Evolutionary conservation across 2,888 invertebrate genomes (phyloP), one percentile per base, ranked within the genome.

Genomic region (Agonopterix alstromeriana): DNA sequence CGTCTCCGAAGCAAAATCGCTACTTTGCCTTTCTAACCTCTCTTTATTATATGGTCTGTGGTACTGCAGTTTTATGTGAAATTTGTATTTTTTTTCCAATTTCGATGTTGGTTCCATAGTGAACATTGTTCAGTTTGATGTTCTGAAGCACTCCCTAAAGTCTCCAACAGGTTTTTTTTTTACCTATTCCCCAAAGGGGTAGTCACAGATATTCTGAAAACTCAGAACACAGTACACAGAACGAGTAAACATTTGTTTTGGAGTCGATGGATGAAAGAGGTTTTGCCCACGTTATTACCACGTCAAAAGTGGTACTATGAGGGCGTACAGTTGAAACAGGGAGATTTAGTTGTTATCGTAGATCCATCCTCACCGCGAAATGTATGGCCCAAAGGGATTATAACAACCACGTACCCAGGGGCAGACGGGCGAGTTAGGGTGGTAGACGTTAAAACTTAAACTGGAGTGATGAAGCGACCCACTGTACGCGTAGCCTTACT

Each of bases 221-320:
- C 4, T 17, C 17, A 2, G n/a, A n/a, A n/a, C n/a, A n/a, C n/a
- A n/a, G n/a, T n/a, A n/a, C n/a, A n/a, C n/a, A n/a, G n/a, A n/a
- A n/a, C n/a, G n/a, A n/a, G n/a, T n/a, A n/a, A n/a, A n/a, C n/a
- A 63, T 17, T 50, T 43, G 46, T 65, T 67, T 43, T 68, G 65
- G 67, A 47, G 36, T 7, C 42, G 65, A 7, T 71, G 67, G 67
- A 14, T 63, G 0, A 53, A 51, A 45, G 51, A 55, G 48, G 50
- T 49, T 38, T 41, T 53, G n/a, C 52, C 52, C 2, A 49, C 50
- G 2, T 42, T 55, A 8, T 10, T 51, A 8, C 52, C 50, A 8
- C 38, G 55, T 2, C 50, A 48, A 12, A 51, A 53, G 38, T 50
- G 49, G 48, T 42, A 3, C 5, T 11, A n/a, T 0, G 49, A 53